Evolutionary conservation across 2,113 vertebrate genomes (phyloP), one percentile per base, ranked within the genome.

Genomic region (Syrmaticus mikado): DNA sequence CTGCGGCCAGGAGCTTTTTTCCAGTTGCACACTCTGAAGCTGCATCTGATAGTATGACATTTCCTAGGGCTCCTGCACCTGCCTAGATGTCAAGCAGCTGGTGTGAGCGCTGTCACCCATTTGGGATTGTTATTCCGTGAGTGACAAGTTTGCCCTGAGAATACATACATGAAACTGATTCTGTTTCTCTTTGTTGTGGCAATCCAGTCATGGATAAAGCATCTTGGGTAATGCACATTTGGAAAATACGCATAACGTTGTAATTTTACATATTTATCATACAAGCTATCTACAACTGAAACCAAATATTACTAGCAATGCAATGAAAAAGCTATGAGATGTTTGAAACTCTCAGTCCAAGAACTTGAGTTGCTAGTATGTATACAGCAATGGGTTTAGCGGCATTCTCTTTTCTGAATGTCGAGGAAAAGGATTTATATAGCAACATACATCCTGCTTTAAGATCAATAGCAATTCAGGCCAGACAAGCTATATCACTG

Each of bases 1-100:
- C 93, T 92, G 82, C 24, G 79, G 95, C 96, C 93, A 81, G 86
- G 91, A 94, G 88, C 78, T 94, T 97, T 97, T 92, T 96, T 91
- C 93, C 88, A 61, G 40, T 93, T 89, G 94, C 92, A 93, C 70
- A 71, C 93, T 97, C 93, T 89, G 94, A 97, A 91, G 88, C 85
- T 82, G 20, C 90, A 92, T 97, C 94, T 96, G 97, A 97, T 14
- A 41, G 78, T 84, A 81, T 98, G 97, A 98, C 96, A 97, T 96
- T 96, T 98, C 97, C 97, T 97, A 96, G 91, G 96, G 97, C 95
- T 95, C 43, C 95, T 89, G 95, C 97, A 97, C 95, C 95, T 97
- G 96, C 97, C 96, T 93, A 90, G 87, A 97, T 96, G 97, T 96
- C 97, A 97, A 86, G 90, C 87, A 97, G 95, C 97, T 94, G 95